Evolutionary conservation across 2,888 invertebrate species (phyloP).

Genomic region (Himalopsyche anomala): DNA sequence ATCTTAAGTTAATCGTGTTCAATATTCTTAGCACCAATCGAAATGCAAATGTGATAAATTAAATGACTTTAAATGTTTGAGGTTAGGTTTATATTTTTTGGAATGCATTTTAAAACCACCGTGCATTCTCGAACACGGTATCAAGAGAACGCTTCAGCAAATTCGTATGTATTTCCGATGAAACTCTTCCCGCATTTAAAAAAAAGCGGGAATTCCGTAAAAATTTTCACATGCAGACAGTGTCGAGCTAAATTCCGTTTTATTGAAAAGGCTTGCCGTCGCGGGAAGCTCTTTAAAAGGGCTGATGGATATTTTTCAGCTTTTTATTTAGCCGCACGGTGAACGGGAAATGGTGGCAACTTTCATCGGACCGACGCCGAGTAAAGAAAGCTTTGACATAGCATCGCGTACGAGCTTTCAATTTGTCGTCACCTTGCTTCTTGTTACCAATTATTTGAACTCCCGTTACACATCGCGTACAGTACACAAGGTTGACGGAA

Average conservation of each 20-base stretch:
- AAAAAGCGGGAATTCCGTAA: not conserved
- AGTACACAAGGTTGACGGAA: too few species aligned
- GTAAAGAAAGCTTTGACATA: not conserved
- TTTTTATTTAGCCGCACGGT: not conserved
- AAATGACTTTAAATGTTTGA: too few species aligned
- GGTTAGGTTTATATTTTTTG: too few species aligned
- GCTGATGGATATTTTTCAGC: not conserved
- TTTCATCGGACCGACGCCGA: not conserved
- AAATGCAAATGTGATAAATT: too few species aligned
- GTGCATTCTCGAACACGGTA: too few species aligned
- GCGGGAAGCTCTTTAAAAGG: not conserved
- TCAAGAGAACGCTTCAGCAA: not conserved
- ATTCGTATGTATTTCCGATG: conserved; percentile 6
- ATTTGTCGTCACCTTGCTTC: too few species aligned
- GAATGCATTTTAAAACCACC: too few species aligned
- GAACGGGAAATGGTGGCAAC: not conserved
- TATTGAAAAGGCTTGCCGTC: conserved; percentile 8
- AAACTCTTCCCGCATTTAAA: not conserved
- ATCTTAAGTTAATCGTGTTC: too few species aligned
- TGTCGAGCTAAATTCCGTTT: conserved; percentile 20
- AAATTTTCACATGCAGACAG: conserved; percentile 4
- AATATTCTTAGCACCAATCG: too few species aligned
- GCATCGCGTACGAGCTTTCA: too few species aligned
- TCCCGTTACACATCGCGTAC: too few species aligned
- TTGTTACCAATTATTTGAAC: too few species aligned